phyloP scores from a whole-genome alignment of 2,888 invertebrate genomes.

The Pollenia griseotomentosa region DNA sequence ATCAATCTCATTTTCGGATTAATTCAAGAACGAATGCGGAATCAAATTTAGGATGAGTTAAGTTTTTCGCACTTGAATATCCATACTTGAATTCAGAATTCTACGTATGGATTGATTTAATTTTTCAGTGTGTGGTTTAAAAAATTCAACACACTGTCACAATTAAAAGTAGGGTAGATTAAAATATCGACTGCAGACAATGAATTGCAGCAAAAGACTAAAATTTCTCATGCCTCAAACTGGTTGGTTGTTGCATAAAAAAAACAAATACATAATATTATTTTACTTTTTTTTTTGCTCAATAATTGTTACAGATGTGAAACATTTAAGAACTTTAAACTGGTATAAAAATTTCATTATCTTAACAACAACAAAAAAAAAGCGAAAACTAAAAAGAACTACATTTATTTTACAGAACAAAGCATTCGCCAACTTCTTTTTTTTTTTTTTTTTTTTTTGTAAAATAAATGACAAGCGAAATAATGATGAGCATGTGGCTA shows the following conservation, averaged over 20 bases:
- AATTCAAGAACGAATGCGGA: no score
- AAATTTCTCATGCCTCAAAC: slow-evolving; percentile 35
- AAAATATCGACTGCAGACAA: slow-evolving; percentile 30
- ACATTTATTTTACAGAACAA: background rate
- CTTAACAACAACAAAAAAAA: background rate
- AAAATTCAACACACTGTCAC: background rate
- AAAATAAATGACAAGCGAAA: slow-evolving; percentile 11
- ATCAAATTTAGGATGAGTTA: no score
- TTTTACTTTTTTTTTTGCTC: slow-evolving; percentile 10
- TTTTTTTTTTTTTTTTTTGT: background rate
- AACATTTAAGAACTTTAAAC: slow-evolving; percentile 40
- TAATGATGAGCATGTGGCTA: slow-evolving; percentile 28
- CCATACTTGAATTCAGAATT: no score
- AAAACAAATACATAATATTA: slow-evolving; percentile 17
- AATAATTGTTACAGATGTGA: slow-evolving; percentile 56
- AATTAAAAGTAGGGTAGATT: slow-evolving; percentile 8
- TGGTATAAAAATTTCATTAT: slow-evolving; percentile 47
- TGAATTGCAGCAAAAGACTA: slow-evolving; percentile 31
- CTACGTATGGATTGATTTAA: no score
- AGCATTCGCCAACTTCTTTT: background rate
- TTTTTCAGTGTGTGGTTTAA: background rate
- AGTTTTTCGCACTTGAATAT: no score
- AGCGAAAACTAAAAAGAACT: background rate
- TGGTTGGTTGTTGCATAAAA: slow-evolving; percentile 22
- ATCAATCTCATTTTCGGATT: no score